Evolutionary conservation across 2,113 vertebrate species (phyloP), one percentile per base, ranked within the genome.

Genomic region (Bambusicola thoracicus): DNA sequence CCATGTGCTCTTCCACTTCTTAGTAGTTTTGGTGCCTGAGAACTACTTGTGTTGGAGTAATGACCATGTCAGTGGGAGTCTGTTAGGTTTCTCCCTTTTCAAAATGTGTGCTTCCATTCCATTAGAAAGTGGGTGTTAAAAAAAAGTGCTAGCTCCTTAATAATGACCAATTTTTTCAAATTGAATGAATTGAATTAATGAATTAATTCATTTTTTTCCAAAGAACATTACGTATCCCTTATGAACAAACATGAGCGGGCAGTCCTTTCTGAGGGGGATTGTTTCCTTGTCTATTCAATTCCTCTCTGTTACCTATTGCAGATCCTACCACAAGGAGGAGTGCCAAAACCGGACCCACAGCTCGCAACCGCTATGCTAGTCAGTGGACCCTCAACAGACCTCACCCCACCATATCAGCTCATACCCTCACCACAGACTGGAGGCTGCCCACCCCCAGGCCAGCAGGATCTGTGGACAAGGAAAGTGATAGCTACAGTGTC

Each of bases 381-480:
- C 99, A 99, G 97, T 99, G 99, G 99, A 99, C 99, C 32, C 98
- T 99, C 92, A 99, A 99, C 97, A 98, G 99, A 82, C 99, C 99
- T 4, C 99, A 99, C 91, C 99, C 99, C 79, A 99, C 99, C 94
- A 98, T 99, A 96, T 99, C 99, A 79, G 98, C 99, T 18, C 99
- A 99, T 96, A 99, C 99, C 11, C 98, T 99, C 92, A 99, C 99
- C 96, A 99, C 99, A 0, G 99, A 99, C 97, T 99, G 99, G 99
- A 98, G 99, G 96, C 98, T 99, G 43, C 99, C 99, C 22, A 99
- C 99, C 0, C 99, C 99, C 6, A 97, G 99, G 8, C 99, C 99
- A 27, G 95, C 99, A 0, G 99, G 99, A 12, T 99, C 99, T 1
- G 98, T 99, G 96, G 99, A 99, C 98, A 99, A 99, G 95, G 99